These are phyloP conservation scores for Spodoptera frugiperda DNA, from an alignment of 1,140 invertebrate genomes.

Conservation along the genomic window DNA sequence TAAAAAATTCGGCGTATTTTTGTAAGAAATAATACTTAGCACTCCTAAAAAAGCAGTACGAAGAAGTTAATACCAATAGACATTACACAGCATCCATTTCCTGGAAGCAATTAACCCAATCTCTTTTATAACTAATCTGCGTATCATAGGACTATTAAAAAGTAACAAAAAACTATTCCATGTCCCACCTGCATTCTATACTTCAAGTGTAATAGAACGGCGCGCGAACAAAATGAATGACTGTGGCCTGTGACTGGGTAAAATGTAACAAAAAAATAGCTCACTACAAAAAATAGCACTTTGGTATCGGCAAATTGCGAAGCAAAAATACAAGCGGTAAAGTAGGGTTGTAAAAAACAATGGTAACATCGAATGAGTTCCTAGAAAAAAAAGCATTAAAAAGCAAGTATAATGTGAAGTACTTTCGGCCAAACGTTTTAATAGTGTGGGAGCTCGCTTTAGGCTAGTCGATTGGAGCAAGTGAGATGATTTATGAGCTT, in stretches of 20 bases:
- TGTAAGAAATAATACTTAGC: too few relatives aligned
- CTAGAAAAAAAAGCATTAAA: conserved; percentile 26
- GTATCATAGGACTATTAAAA: background rate
- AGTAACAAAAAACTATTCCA: background rate
- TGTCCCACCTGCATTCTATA: conserved; percentile 27
- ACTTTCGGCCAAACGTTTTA: background rate
- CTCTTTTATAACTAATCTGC: too few relatives aligned
- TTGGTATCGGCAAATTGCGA: conserved; percentile 65
- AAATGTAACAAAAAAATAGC: conserved; percentile 60
- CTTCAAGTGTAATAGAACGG: conserved; percentile 62
- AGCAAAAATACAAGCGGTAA: conserved; percentile 62
- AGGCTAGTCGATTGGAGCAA: conserved; percentile 1
- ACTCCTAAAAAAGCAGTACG: too few relatives aligned
- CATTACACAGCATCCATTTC: too few relatives aligned
- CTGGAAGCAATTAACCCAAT: too few relatives aligned
- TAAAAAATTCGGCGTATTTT: too few relatives aligned
- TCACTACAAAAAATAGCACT: conserved; percentile 54
- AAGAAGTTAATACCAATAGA: too few relatives aligned
- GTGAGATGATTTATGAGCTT: conserved; percentile 12
- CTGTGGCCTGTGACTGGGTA: conserved; percentile 61
- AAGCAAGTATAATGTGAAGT: conserved; percentile 18
- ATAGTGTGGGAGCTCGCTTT: background rate
- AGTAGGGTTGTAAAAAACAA: conserved; percentile 52
- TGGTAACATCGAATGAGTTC: conserved; percentile 24
- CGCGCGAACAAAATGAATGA: conserved; percentile 67